Percentiles rank a stretch among this genome's conserved stretches.
Evolutionary conservation across 2,888 invertebrate species (phyloP).

Genomic region (Lottia scabra): DNA sequence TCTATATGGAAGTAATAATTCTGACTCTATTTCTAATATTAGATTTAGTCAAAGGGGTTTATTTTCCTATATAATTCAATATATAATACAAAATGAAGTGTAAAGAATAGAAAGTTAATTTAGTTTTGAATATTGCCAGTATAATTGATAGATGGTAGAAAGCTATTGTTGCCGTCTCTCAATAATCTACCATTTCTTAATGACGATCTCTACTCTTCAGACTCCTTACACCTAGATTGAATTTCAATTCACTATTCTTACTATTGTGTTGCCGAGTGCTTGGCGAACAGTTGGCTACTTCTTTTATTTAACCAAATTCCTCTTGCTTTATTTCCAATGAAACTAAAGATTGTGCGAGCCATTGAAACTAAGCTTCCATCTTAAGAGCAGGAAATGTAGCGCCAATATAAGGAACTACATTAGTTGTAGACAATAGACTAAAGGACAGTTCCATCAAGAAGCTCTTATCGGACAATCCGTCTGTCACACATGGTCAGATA

Average conservation of each 20-base stretch:
- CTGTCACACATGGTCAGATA: constrained; percentile 7
- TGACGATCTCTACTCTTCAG: constrained; percentile 11
- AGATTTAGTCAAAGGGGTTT: too few species aligned
- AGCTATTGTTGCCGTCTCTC: neutral
- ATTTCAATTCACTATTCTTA: constrained; percentile 18
- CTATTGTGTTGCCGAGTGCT: constrained; percentile 13
- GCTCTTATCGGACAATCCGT: constrained; percentile 7
- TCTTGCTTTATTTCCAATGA: constrained; percentile 4
- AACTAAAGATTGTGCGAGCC: constrained; percentile 12
- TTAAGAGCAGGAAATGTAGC: constrained; percentile 6
- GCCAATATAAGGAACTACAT: constrained; percentile 7
- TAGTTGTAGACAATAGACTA: neutral
- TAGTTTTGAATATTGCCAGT: too few species aligned
- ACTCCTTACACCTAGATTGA: constrained; percentile 14
- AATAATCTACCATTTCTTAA: neutral
- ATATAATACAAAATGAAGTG: too few species aligned
- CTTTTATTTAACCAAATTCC: neutral
- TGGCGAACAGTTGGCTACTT: constrained; percentile 4
- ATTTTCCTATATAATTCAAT: too few species aligned
- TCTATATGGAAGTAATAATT: too few species aligned
- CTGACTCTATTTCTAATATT: too few species aligned
- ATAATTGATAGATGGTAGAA: too few species aligned
- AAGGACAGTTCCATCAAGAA: constrained; percentile 5
- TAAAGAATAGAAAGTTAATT: too few species aligned
- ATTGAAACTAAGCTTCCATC: constrained; percentile 5